These are phyloP conservation scores for Drosophila antonietae DNA, from an alignment of 2,888 invertebrate species.

Conservation along the genomic window DNA sequence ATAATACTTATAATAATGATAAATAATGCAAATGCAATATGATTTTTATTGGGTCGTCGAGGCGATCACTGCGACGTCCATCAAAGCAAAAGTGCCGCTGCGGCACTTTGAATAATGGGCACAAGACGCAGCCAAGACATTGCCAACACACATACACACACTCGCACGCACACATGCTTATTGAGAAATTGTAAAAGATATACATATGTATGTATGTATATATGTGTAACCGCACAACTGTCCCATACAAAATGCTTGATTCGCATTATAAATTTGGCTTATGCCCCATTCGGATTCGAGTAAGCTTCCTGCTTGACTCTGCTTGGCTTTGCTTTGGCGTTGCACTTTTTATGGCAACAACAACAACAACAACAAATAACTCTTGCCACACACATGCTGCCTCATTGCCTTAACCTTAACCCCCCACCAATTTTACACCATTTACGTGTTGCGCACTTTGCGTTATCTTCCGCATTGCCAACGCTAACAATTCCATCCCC, in stretches of 20 bases:
- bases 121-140: conserved; percentile 32
- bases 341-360: conserved; percentile 1
- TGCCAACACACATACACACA: conserved; percentile 1
- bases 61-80: conserved; percentile 26
- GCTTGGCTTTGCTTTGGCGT: conserved; percentile 1
- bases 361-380: background rate
- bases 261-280: conserved; percentile 20
- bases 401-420: background rate
- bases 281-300: conserved; percentile 10
- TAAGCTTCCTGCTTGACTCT: conserved; percentile 6
- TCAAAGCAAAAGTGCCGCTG: conserved; percentile 53
- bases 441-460: conserved; percentile 28
- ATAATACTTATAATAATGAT: conserved; percentile 7
- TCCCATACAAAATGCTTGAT: conserved; percentile 32
- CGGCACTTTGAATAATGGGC: conserved; percentile 50
- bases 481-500: background rate
- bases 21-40: conserved; percentile 55
- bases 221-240: conserved; percentile 19
- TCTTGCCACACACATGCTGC: background rate
- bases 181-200: conserved; percentile 19
- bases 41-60: conserved; percentile 49
- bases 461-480: background rate
- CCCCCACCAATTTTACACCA: background rate
- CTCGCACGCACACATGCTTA: conserved; percentile 1
- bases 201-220: conserved; percentile 16